A percentile compares a stretch with the other conserved stretches of the same genome.
These are phyloP conservation scores for Aspidapion aeneum DNA, from an alignment of 2,888 invertebrate species.

Conservation along the genomic window DNA sequence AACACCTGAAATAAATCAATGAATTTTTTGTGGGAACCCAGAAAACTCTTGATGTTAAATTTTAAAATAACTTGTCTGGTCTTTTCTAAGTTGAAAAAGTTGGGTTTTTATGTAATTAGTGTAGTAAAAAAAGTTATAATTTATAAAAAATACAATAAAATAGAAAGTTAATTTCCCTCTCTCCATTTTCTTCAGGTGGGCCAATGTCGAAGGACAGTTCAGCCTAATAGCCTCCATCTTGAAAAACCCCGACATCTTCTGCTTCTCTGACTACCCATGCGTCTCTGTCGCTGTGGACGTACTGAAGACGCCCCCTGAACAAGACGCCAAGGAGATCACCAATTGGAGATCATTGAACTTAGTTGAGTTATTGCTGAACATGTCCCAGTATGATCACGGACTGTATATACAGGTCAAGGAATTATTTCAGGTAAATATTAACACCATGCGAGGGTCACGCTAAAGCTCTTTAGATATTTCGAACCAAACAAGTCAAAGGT, in stretches of 20 bases:
- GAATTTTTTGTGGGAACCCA: no score
- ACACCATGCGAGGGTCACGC: no score
- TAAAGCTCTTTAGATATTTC: no score
- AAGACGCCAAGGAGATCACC: constrained; percentile 88
- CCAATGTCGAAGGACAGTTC: constrained; percentile 89
- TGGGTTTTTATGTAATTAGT: no score
- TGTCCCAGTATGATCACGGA: constrained; percentile 87
- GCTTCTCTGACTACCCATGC: constrained; percentile 89
- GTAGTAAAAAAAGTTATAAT: no score
- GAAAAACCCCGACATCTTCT: constrained; percentile 90
- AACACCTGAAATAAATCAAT: no score
- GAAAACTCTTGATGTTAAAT: no score
- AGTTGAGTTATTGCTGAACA: constrained; percentile 79
- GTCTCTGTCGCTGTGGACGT: constrained; percentile 83
- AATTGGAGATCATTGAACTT: constrained; percentile 93
- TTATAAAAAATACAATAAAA: no score
- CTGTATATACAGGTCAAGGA: constrained; percentile 81
- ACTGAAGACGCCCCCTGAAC: constrained; percentile 91
- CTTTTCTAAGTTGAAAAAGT: no score
- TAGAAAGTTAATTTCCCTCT: no score
- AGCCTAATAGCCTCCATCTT: constrained; percentile 83
- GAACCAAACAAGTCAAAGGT: no score
- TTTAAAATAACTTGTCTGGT: no score
- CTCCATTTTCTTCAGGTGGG: constrained; percentile 65
- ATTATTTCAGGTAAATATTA: constrained; percentile 73